These are phyloP conservation scores for Oxyura jamaicensis DNA, from an alignment of 2,113 vertebrate species.

Conservation along the genomic window DNA sequence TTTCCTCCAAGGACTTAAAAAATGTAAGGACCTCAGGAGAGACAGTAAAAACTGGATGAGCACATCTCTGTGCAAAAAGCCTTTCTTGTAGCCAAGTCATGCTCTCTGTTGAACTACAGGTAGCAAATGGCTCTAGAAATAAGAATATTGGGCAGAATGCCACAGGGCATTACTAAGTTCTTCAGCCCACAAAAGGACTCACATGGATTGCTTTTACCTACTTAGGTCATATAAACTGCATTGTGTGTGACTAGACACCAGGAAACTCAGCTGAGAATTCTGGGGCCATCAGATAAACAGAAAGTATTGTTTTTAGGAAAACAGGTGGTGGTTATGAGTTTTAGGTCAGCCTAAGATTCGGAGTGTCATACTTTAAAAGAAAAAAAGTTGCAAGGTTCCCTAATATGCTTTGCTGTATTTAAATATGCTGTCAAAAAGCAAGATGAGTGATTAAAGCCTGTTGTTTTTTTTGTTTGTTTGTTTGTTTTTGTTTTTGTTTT, in stretches of 20 bases:
- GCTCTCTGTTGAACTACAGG: not conserved
- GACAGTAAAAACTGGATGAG: not conserved
- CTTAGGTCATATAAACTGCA: not conserved
- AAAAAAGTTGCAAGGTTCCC: not conserved
- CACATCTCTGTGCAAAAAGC: not conserved
- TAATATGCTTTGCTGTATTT: not conserved
- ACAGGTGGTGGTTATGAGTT: not conserved
- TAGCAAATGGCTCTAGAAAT: conserved; percentile 14
- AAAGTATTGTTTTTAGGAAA: not conserved
- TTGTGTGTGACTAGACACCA: not conserved
- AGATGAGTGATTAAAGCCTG: not conserved
- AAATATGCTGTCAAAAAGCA: not conserved
- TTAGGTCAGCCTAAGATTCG: not conserved
- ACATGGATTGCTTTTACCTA: not conserved
- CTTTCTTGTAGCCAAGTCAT: not conserved
- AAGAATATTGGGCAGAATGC: not conserved
- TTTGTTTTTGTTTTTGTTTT: not conserved
- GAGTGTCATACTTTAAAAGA: not conserved
- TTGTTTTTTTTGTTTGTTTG: not conserved
- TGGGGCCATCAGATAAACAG: not conserved
- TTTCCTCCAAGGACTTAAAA: not conserved
- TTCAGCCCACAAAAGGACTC: not conserved
- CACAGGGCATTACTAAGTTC: not conserved
- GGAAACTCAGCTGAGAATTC: not conserved
- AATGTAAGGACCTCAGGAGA: not conserved